Conservation (phyloP, 2,113 vertebrate species). For the Neopipo cinnamomea region DNA sequence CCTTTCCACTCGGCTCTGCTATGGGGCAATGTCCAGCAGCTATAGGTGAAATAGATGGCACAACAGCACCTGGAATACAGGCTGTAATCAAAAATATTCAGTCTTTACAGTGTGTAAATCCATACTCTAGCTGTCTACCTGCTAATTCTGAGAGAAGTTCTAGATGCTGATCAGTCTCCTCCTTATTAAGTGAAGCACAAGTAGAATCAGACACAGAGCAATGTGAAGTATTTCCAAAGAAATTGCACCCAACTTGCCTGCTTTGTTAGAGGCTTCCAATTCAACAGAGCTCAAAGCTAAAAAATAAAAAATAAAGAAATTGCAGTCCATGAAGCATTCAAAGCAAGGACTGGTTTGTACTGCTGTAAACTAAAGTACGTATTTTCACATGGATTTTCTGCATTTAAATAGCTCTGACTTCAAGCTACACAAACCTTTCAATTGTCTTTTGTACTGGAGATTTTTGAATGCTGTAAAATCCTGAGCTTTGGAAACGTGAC, state of each 20-base stretch:
- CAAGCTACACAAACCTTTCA: not conserved
- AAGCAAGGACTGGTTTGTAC: not conserved
- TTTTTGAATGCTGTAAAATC: slow-evolving; percentile 3
- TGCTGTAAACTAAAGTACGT: not conserved
- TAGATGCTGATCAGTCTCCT: not conserved
- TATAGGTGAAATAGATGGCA: not conserved
- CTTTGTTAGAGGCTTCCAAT: not conserved
- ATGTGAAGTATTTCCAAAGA: not conserved
- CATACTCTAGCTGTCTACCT: not conserved
- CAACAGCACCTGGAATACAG: not conserved
- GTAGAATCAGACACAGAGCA: not conserved
- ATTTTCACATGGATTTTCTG: slow-evolving; percentile 15
- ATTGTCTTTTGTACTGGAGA: not conserved
- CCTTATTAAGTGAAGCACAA: not conserved
- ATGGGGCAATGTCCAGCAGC: not conserved
- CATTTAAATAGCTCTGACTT: slow-evolving; percentile 3
- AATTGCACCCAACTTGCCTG: not conserved
- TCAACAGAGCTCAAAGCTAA: not conserved
- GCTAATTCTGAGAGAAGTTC: not conserved
- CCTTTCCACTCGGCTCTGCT: not conserved
- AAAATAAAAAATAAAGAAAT: not conserved
- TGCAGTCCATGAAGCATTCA: not conserved
- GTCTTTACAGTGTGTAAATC: not conserved
- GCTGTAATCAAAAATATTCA: not conserved
- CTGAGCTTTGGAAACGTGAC: not conserved